Base-by-base conservation (phyloP, 2,113 vertebrate species). In the Collichthys lucidus region DNA sequence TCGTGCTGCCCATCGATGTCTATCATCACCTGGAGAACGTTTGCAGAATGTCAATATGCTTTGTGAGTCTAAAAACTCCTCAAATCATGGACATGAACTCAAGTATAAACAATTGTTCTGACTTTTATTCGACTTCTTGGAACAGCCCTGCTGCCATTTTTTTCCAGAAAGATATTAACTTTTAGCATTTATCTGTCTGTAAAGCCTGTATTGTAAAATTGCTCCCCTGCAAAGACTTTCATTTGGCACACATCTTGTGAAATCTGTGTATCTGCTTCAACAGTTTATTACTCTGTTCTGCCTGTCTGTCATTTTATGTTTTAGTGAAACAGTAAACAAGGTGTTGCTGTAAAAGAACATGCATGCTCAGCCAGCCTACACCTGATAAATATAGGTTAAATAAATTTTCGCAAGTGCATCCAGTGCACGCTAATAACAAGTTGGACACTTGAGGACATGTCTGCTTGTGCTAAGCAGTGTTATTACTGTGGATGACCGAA, bases 1-100 rank as follows among this genome's bases (percentile, higher is more conserved):
- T 99, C 97, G 0, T 98, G 97, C 61, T 98, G 97, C 0, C 97
- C 97, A 0, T 99, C 96, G 0, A 99, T 97, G 74, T 99, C 97
- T 0, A 99, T 95, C 96, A 99, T 96, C 50, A 99, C 92, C 98
- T 90, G 83, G n/a, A 20, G 19, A 10, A 44, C 42, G 29, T 15
- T 22, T 31, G 24, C 53, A 60, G 50, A 12, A 16, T 20, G 40
- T 49, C 31, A 57, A 44, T 4, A 19, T 4, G 16, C 2, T 50
- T 56, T 46, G 4, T 44, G 10, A 62, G 26, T 4, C 1, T n/a
- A 5, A 4, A 74, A 52, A 52, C 60, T 4, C n/a, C 16, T 40
- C 2, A 57, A 26, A 56, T 56, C 29, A 1, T 11, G 31, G 31
- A 70, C 31, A 55, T 22, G 26, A n/a, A 71, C 9, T 50, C 2